Conservation (phyloP, 1,140 invertebrate genomes). For the Drosophila gunungcola region DNA sequence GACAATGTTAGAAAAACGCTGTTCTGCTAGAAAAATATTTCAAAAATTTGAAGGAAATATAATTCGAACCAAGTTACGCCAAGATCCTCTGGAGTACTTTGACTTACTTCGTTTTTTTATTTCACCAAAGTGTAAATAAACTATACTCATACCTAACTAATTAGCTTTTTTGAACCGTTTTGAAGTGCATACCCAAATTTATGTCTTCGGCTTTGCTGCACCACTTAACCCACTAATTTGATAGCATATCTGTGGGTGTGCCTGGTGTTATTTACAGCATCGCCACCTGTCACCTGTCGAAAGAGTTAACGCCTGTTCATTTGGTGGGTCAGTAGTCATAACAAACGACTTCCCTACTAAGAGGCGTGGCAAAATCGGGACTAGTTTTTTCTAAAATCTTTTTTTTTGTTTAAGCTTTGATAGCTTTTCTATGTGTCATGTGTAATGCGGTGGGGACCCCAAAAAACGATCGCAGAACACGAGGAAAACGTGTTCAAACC, state of each 20-base stretch:
- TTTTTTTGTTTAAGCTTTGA: slow-evolving; percentile 18
- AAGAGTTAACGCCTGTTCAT: slow-evolving; percentile 16
- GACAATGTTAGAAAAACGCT: no score
- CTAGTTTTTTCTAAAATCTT: slow-evolving; percentile 32
- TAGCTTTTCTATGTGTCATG: slow-evolving; percentile 15
- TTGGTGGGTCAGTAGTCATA: slow-evolving; percentile 40
- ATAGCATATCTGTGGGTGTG: slow-evolving; percentile 41
- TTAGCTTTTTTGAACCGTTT: neutral
- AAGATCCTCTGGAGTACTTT: no score
- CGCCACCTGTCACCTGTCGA: slow-evolving; percentile 55
- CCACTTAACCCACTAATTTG: slow-evolving; percentile 60
- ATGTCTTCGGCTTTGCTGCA: slow-evolving; percentile 15
- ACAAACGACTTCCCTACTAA: slow-evolving; percentile 60
- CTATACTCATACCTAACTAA: neutral
- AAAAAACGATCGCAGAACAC: slow-evolving; percentile 63
- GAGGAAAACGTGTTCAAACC: slow-evolving; percentile 59
- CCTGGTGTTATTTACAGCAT: slow-evolving; percentile 57
- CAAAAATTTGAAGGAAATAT: no score
- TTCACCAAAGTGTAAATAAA: no score
- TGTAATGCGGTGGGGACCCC: slow-evolving; percentile 11
- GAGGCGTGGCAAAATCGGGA: slow-evolving; percentile 32
- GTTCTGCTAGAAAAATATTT: no score
- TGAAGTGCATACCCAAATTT: slow-evolving; percentile 1
- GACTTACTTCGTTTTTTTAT: no score
- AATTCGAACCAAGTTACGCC: no score